A percentile compares a stretch with the other conserved stretches of the same genome.
Evolutionary conservation across 2,113 vertebrate genomes (phyloP).

Genomic region (Paedocypris sp.): DNA sequence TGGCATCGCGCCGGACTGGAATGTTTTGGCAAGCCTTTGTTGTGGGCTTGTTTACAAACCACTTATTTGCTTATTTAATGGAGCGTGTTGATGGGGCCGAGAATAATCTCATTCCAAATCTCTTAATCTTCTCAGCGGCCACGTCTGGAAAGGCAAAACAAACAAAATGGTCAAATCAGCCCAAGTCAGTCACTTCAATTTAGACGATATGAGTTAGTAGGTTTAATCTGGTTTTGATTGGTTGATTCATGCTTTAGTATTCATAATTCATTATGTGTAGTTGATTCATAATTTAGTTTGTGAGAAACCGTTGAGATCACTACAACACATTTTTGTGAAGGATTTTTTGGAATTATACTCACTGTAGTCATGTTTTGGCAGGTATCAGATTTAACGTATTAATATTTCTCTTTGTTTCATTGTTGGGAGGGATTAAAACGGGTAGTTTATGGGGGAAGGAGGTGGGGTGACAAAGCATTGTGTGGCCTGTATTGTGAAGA

Average conservation of each 20-base stretch:
- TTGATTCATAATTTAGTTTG: no score
- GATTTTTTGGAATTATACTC: no score
- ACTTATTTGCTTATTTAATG: constrained; percentile 24
- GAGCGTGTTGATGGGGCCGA: constrained; percentile 7
- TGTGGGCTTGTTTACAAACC: constrained; percentile 5
- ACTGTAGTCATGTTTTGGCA: no score
- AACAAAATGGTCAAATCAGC: constrained; percentile 8
- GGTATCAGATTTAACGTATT: no score
- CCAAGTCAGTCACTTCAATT: background rate
- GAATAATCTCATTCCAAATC: constrained; percentile 15
- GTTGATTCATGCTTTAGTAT: background rate
- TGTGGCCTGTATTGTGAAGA: constrained; percentile 7
- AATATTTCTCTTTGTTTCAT: no score
- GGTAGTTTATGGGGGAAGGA: no score
- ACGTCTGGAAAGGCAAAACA: constrained; percentile 19
- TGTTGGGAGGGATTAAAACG: no score
- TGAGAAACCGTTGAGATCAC: no score
- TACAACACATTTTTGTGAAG: no score
- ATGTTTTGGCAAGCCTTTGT: background rate
- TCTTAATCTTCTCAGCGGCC: constrained; percentile 20
- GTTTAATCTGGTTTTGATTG: background rate
- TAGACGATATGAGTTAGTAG: background rate
- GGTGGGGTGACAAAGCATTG: background rate
- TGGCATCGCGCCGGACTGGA: background rate
- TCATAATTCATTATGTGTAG: no score